A percentile compares a stretch with the other conserved stretches of the same genome.
Conservation (phyloP, 1,140 invertebrate genomes). For the Solenopsis fugax region DNA sequence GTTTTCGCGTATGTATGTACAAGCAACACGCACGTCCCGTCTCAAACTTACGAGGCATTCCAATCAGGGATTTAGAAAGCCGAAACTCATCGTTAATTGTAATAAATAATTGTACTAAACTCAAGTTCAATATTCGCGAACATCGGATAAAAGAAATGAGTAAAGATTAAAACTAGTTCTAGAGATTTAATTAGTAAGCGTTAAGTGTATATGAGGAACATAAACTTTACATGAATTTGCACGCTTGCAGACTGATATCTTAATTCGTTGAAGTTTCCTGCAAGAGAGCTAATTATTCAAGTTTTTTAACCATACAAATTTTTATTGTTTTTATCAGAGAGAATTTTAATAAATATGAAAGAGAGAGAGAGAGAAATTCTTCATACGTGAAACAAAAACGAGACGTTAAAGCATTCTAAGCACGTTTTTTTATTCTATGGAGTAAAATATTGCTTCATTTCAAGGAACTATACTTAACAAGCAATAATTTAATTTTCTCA, state of each 20-base stretch:
- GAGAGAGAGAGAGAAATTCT: neutral
- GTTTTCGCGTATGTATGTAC: too few relatives aligned
- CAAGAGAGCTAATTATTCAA: neutral
- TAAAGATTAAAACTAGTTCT: neutral
- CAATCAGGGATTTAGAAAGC: neutral
- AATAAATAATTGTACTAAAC: neutral
- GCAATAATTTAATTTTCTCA: neutral
- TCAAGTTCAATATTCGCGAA: neutral
- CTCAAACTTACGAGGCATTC: neutral
- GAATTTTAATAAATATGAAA: neutral
- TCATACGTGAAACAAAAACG: neutral
- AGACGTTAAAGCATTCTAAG: neutral
- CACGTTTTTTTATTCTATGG: too few relatives aligned
- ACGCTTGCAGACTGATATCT: neutral
- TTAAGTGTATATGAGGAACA: neutral
- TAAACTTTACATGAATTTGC: neutral
- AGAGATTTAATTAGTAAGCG: neutral
- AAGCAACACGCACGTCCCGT: neutral
- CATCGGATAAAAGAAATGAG: neutral
- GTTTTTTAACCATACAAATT: neutral
- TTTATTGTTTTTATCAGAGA: neutral
- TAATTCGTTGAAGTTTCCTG: neutral
- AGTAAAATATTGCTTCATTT: conserved; percentile 15
- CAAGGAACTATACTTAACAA: neutral
- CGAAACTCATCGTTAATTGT: neutral